Conservation (phyloP, 2,888 invertebrate species). For the Dolichopus griseipennis region DNA sequence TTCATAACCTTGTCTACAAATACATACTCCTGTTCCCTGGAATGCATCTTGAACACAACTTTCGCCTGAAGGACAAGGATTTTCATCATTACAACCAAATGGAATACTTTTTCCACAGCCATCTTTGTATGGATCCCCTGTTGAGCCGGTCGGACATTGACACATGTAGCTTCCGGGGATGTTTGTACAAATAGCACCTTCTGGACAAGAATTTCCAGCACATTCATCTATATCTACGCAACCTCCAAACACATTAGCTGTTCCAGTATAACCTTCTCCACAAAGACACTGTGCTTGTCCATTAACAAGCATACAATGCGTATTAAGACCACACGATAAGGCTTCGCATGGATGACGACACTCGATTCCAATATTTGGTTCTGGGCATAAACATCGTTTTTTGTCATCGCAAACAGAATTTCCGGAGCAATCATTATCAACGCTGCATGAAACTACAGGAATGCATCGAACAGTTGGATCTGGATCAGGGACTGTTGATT, state of each 20-base stretch:
- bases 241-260: constrained; percentile 50
- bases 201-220: constrained; percentile 66
- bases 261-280: constrained; percentile 68
- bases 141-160: constrained; percentile 75
- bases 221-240: constrained; percentile 90
- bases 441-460: constrained; percentile 68
- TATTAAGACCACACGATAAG: constrained; percentile 73
- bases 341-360: constrained; percentile 91
- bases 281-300: constrained; percentile 79
- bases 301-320: constrained; percentile 78
- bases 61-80: constrained; percentile 76
- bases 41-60: constrained; percentile 72
- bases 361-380: constrained; percentile 84
- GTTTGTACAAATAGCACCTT: constrained; percentile 81
- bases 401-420: constrained; percentile 75
- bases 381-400: constrained; percentile 76
- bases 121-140: constrained; percentile 69
- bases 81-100: constrained; percentile 61
- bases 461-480: constrained; percentile 74
- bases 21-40: constrained; percentile 70
- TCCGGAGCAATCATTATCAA: constrained; percentile 74
- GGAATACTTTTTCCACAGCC: constrained; percentile 62
- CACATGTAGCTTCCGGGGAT: constrained; percentile 78
- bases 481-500: constrained; percentile 72
- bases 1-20: constrained; percentile 81